These are phyloP conservation scores for Atopsyche davidsoni DNA, from an alignment of 1,140 invertebrate genomes.

Conservation along the genomic window DNA sequence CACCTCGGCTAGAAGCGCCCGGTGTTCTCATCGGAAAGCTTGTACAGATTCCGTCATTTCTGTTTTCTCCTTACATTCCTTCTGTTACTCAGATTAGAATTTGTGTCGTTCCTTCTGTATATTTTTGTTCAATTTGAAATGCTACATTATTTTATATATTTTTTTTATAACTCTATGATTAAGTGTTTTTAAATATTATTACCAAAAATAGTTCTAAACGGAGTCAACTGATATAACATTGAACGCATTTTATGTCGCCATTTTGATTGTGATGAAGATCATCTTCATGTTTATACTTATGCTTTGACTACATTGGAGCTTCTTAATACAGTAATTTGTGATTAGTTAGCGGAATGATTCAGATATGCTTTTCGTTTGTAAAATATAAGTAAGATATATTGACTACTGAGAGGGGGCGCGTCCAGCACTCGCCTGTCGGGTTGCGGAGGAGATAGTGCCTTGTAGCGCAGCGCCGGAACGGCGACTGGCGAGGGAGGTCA, in stretches of 20 bases:
- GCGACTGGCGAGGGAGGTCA: too few relatives aligned
- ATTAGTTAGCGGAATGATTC: slow-evolving; percentile 7
- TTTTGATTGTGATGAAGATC: slow-evolving; percentile 16
- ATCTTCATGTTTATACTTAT: background rate
- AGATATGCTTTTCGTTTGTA: slow-evolving; percentile 5
- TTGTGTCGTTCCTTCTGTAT: too few relatives aligned
- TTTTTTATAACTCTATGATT: slow-evolving; percentile 7
- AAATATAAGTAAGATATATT: slow-evolving; percentile 5
- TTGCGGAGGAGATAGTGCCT: too few relatives aligned
- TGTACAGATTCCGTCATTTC: too few relatives aligned
- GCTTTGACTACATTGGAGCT: slow-evolving; percentile 7
- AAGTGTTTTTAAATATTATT: slow-evolving; percentile 16
- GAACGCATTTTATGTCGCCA: slow-evolving; percentile 22
- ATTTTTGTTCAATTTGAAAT: slow-evolving; percentile 23
- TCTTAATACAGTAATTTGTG: slow-evolving; percentile 13
- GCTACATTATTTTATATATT: slow-evolving; percentile 12
- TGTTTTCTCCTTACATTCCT: slow-evolving; percentile 23
- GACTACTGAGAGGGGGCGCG: slow-evolving; percentile 2
- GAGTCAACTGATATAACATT: slow-evolving; percentile 15
- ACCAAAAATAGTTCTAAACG: slow-evolving; percentile 29
- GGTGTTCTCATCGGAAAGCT: too few relatives aligned
- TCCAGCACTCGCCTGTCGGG: too few relatives aligned
- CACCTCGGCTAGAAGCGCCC: too few relatives aligned
- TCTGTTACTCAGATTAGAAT: too few relatives aligned
- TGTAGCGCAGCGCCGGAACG: too few relatives aligned